A percentile compares a stretch with the other conserved stretches of the same genome.
Conservation (phyloP, 2,113 vertebrate genomes). For the Ciconia boyciana region DNA sequence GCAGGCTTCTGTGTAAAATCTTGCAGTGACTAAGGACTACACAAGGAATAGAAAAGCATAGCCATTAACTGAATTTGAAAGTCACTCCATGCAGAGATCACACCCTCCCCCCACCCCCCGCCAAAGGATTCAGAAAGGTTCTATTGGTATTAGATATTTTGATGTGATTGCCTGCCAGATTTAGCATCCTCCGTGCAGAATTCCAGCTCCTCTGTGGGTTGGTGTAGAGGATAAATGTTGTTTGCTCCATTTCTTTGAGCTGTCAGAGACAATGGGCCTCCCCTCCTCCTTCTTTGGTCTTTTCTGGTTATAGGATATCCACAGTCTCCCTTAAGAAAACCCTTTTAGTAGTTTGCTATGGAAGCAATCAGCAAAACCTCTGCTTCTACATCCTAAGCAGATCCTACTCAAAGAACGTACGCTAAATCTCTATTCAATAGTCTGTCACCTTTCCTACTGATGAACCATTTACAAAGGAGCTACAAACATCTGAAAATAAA, state of each 20-base stretch:
- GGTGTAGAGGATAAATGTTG: not conserved
- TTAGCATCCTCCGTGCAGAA: not conserved
- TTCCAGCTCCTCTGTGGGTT: not conserved
- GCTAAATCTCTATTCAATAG: not conserved
- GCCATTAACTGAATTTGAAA: not conserved
- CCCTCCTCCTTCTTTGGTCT: not conserved
- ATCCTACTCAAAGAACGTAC: not conserved
- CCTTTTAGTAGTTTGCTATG: not conserved
- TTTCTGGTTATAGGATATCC: not conserved
- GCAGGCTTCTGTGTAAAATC: not conserved
- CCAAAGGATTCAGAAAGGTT: not conserved
- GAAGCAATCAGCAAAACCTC: not conserved
- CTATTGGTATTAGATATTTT: not conserved
- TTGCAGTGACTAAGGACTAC: not conserved
- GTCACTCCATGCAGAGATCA: not conserved
- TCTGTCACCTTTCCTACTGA: not conserved
- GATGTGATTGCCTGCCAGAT: not conserved
- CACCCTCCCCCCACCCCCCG: rapidly evolving
- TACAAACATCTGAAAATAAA: not conserved
- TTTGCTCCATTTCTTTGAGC: not conserved
- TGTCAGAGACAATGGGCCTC: not conserved
- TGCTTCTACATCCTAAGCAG: not conserved
- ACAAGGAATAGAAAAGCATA: not conserved
- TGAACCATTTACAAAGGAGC: not conserved
- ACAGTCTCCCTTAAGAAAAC: not conserved